These are phyloP conservation scores for Oxygymnocypris stewartii DNA, from an alignment of 2,113 vertebrate species.

Conservation along the genomic window DNA sequence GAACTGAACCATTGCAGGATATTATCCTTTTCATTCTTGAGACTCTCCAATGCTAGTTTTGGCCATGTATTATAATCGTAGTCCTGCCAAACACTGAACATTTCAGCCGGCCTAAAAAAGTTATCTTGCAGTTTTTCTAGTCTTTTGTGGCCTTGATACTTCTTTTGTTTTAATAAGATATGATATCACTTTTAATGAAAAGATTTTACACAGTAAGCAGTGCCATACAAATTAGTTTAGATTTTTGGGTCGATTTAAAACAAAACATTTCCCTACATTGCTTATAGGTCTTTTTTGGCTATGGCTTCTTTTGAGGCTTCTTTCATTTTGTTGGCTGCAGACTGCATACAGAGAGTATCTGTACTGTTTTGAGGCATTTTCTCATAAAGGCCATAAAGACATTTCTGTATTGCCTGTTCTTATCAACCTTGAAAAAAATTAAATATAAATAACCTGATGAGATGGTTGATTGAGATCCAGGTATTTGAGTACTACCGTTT, in stretches of 20 bases:
- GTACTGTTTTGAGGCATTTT: neutral
- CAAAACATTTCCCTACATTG: too few relatives aligned
- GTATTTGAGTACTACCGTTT: neutral
- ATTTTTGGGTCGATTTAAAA: too few relatives aligned
- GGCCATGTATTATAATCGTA: neutral
- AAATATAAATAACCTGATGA: neutral
- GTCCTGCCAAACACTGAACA: too few relatives aligned
- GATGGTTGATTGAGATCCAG: neutral
- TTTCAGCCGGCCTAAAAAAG: neutral
- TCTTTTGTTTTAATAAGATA: neutral
- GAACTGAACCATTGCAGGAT: neutral
- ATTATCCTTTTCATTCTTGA: neutral
- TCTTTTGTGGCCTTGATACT: neutral
- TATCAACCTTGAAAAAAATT: neutral
- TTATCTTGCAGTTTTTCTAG: neutral
- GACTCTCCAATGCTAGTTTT: neutral
- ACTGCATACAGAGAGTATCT: neutral
- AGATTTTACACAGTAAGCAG: too few relatives aligned
- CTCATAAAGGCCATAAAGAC: neutral
- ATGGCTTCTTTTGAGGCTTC: too few relatives aligned
- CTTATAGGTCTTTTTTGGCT: too few relatives aligned
- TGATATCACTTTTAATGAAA: neutral
- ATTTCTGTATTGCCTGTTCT: neutral
- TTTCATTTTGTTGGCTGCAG: too few relatives aligned
- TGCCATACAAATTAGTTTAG: too few relatives aligned